These are phyloP conservation scores for Epicauta chinensis DNA, from an alignment of 1,140 invertebrate genomes.

Conservation along the genomic window DNA sequence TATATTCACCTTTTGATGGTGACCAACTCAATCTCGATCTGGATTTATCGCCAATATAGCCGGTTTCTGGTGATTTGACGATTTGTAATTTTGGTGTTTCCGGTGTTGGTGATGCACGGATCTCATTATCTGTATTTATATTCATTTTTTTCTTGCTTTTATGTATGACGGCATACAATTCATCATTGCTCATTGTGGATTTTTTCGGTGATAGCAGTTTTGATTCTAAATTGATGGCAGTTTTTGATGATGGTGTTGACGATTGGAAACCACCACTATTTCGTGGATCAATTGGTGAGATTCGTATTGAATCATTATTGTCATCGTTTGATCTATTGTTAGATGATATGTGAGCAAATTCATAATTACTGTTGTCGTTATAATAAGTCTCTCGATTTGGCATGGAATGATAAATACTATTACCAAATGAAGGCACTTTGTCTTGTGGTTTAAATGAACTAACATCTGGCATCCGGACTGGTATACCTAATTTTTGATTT, in stretches of 20 bases:
- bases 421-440: conserved; percentile 16
- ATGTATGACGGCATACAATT: conserved; percentile 69
- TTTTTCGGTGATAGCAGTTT: conserved; percentile 56
- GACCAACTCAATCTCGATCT: conserved; percentile 47
- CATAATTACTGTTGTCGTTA: conserved; percentile 1
- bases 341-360: conserved; percentile 5
- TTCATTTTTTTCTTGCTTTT: conserved; percentile 70
- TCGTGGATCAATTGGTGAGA: conserved; percentile 58
- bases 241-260: conserved; percentile 50
- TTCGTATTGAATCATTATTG: conserved; percentile 45
- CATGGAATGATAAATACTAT: neutral
- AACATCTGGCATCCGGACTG: conserved; percentile 31
- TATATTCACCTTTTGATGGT: conserved; percentile 44
- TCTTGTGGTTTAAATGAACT: conserved; percentile 15
- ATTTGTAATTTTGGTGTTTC: conserved; percentile 43
- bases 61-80: conserved; percentile 50
- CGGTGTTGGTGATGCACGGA: conserved; percentile 49
- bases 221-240: conserved; percentile 35
- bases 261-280: conserved; percentile 48
- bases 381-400: conserved; percentile 1
- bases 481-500: conserved; percentile 31
- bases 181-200: conserved; percentile 69
- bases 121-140: conserved; percentile 50
- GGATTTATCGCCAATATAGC: conserved; percentile 48
- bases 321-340: conserved; percentile 6